Percentiles rank a stretch among this genome's conserved stretches.
phyloP scores from a whole-genome alignment of 2,113 vertebrate species.

The Cisticola juncidis region DNA sequence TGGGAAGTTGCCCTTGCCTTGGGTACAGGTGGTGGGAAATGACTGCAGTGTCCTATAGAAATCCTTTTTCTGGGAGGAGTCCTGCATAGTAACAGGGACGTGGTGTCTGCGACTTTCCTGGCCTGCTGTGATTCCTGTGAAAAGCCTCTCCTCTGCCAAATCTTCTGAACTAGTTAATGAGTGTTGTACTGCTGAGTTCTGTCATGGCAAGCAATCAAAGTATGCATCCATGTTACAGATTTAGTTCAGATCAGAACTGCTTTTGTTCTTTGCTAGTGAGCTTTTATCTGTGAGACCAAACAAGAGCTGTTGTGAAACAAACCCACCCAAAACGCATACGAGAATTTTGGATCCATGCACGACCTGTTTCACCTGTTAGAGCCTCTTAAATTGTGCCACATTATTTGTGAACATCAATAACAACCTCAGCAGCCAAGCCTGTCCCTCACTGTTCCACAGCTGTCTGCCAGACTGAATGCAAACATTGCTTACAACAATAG shows the following conservation, averaged over 20 bases:
- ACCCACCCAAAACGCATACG: neutral
- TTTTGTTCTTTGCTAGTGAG: neutral
- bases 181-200: neutral
- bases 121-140: neutral
- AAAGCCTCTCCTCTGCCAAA: neutral
- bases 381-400: neutral
- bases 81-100: neutral
- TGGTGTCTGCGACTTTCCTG: neutral
- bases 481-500: neutral
- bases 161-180: neutral
- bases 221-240: neutral
- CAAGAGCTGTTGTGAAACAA: neutral
- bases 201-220: neutral
- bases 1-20: neutral
- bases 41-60: neutral
- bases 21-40: neutral
- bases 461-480: neutral
- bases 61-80: neutral
- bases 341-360: neutral
- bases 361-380: neutral
- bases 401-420: neutral
- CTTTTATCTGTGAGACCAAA: neutral
- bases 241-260: neutral
- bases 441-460: neutral
- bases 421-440: rapidly evolving